phyloP scores from a whole-genome alignment of 2,113 vertebrate genomes.

The Gorsachius goisagi region DNA sequence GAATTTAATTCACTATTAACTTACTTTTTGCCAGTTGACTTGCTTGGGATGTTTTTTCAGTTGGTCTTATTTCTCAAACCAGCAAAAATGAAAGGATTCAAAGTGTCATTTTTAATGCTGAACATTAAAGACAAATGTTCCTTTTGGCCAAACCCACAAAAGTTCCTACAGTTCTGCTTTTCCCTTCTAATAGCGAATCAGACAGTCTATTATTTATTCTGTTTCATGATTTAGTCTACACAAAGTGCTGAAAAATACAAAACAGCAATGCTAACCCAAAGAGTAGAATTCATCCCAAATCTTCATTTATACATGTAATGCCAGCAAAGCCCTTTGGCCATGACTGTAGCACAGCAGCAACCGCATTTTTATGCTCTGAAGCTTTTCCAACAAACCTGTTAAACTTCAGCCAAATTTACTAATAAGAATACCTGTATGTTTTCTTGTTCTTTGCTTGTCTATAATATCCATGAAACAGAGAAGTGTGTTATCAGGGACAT shows the following conservation, averaged over 20 bases:
- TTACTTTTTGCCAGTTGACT: neutral
- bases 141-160: neutral
- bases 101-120: neutral
- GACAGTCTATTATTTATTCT: neutral
- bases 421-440: neutral
- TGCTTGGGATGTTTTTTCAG: neutral
- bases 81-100: neutral
- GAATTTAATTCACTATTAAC: neutral
- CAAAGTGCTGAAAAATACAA: conserved; percentile 7
- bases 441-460: neutral
- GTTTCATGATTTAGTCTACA: neutral
- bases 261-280: neutral
- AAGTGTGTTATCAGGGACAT: neutral
- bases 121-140: neutral
- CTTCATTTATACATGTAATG: neutral
- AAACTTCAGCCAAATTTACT: neutral
- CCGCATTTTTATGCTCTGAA: neutral
- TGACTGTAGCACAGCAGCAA: neutral
- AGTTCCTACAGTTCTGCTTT: neutral
- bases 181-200: neutral
- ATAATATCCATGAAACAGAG: neutral
- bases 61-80: neutral
- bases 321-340: neutral
- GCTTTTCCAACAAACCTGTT: neutral
- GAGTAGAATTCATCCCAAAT: neutral